phyloP scores from a whole-genome alignment of 2,888 invertebrate species.

The Cerastis leucographa region DNA sequence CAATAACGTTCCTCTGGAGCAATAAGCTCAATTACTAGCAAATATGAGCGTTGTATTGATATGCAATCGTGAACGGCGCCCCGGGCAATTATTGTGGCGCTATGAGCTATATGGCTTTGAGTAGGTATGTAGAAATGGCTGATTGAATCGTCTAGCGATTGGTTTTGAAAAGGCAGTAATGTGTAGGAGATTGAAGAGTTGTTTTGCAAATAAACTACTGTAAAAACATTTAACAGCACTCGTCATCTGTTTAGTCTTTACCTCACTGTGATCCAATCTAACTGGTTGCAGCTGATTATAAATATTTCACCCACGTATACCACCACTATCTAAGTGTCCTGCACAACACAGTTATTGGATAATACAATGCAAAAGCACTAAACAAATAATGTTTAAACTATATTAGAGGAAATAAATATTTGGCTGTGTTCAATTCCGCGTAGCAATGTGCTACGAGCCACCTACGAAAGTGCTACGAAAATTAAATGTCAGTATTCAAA shows the following conservation, averaged over 20 bases:
- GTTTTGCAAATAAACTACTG: not conserved
- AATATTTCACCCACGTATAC: not conserved
- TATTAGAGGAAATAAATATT: not conserved
- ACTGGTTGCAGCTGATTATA: not conserved
- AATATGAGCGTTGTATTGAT: constrained; percentile 82
- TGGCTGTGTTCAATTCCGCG: constrained; percentile 1
- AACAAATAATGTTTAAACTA: not conserved
- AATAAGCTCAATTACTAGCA: constrained; percentile 85
- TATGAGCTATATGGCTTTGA: constrained; percentile 50
- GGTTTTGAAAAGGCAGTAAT: not conserved
- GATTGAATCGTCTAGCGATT: constrained; percentile 50
- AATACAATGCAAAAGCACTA: not conserved
- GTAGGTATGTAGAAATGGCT: constrained; percentile 17
- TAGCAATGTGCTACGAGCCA: constrained; percentile 55
- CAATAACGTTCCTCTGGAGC: constrained; percentile 76
- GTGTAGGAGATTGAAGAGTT: not conserved
- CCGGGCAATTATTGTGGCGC: constrained; percentile 79
- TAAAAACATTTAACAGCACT: not conserved
- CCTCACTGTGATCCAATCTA: not conserved
- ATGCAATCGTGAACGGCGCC: constrained; percentile 86
- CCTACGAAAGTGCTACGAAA: constrained; percentile 61
- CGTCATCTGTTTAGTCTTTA: not conserved
- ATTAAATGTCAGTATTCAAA: not conserved
- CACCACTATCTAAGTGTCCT: not conserved
- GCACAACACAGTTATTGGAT: not conserved